A percentile compares a stretch with the other conserved stretches of the same genome.
phyloP scores from a whole-genome alignment of 2,888 invertebrate genomes.

The Spodoptera exigua region DNA sequence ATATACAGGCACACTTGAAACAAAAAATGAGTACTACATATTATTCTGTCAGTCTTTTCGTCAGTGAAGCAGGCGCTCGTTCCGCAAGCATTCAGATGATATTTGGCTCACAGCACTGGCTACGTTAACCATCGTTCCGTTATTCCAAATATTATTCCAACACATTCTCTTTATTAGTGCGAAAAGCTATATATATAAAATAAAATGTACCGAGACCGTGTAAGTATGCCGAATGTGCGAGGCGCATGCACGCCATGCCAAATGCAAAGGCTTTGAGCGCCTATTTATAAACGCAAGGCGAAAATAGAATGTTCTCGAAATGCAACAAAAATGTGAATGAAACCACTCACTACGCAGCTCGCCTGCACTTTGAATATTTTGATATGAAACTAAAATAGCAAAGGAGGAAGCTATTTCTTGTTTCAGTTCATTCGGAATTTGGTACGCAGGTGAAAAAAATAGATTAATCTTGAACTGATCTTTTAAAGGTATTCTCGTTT shows the following conservation, averaged over 20 bases:
- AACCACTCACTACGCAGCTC: constrained; percentile 49
- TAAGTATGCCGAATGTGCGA: constrained; percentile 22
- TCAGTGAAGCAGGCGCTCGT: no score
- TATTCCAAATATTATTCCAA: constrained; percentile 30
- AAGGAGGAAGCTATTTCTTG: no score
- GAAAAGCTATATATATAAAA: constrained; percentile 33
- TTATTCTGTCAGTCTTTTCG: no score
- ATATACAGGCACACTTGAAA: no score
- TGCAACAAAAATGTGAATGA: constrained; percentile 73
- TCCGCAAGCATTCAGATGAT: no score
- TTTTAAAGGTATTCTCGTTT: neutral
- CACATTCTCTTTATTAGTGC: constrained; percentile 35
- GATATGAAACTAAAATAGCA: no score
- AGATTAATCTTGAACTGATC: no score
- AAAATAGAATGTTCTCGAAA: constrained; percentile 68
- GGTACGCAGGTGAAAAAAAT: no score
- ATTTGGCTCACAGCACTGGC: no score
- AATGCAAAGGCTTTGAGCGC: constrained; percentile 68
- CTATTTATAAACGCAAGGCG: constrained; percentile 69
- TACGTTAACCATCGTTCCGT: constrained; percentile 3
- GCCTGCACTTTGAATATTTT: constrained; percentile 8
- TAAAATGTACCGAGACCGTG: constrained; percentile 21
- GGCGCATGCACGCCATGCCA: constrained; percentile 61
- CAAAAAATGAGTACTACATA: no score
- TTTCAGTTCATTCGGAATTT: no score